phyloP scores from a whole-genome alignment of 2,797 vertebrate species.

The Perodicticus potto region DNA sequence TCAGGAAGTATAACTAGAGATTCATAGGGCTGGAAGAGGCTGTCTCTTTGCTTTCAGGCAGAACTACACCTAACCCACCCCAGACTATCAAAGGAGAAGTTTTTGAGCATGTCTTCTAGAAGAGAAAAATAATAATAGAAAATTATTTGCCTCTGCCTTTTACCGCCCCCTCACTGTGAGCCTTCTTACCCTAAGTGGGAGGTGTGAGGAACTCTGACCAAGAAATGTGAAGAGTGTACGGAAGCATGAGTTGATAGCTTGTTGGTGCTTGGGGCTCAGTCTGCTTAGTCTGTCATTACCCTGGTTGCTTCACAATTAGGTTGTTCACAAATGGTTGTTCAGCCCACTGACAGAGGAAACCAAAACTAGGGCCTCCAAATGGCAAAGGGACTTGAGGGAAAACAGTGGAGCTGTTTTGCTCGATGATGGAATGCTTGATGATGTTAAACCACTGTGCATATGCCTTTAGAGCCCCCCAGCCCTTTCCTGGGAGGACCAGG shows the following conservation, averaged over 20 bases:
- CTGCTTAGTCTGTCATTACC: slow-evolving; percentile 21
- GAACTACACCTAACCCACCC: not conserved
- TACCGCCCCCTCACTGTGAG: not conserved
- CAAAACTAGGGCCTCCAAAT: slow-evolving; percentile 42
- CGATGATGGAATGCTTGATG: not conserved
- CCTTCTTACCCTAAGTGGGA: slow-evolving; percentile 50
- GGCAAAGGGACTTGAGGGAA: slow-evolving; percentile 47
- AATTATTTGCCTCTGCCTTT: not conserved
- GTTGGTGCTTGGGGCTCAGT: slow-evolving; percentile 23
- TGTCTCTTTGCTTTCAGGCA: slow-evolving; percentile 28
- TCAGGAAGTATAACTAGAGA: not conserved
- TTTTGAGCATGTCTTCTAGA: slow-evolving; percentile 21
- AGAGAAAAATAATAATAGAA: slow-evolving; percentile 33
- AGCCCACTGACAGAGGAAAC: slow-evolving; percentile 51
- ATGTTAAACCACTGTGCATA: not conserved
- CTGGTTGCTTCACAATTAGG: slow-evolving; percentile 40
- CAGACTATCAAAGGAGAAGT: slow-evolving; percentile 16
- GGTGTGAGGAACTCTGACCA: not conserved
- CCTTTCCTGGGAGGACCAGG: not conserved
- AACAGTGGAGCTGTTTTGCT: slow-evolving; percentile 44
- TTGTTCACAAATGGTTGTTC: slow-evolving; percentile 54
- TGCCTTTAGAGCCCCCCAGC: not conserved
- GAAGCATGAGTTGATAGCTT: not conserved
- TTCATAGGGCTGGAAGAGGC: not conserved
- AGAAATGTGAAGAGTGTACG: slow-evolving; percentile 20